A percentile compares a stretch with the other conserved stretches of the same genome.
These are phyloP conservation scores for Mya arenaria DNA, from an alignment of 1,140 invertebrate genomes.

Conservation along the genomic window DNA sequence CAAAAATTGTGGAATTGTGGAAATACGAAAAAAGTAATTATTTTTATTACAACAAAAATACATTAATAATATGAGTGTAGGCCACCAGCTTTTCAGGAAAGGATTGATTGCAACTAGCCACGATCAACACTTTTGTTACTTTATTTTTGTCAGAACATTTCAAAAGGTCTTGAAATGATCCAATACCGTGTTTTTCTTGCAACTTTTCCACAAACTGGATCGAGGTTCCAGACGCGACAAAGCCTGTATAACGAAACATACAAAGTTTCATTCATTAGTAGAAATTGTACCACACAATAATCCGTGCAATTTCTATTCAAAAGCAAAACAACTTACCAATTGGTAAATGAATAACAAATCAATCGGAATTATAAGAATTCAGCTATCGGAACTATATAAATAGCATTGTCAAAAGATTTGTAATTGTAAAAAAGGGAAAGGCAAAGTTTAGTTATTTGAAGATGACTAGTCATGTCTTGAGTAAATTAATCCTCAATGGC, in stretches of 20 bases:
- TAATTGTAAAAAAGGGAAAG: too few species aligned
- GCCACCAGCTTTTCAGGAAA: slow-evolving; percentile 3
- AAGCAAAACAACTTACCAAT: neutral
- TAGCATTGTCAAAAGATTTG: too few species aligned
- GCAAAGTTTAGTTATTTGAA: too few species aligned
- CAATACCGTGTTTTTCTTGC: slow-evolving; percentile 13
- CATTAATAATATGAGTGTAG: neutral
- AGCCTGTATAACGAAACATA: slow-evolving; percentile 16
- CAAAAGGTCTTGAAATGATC: neutral
- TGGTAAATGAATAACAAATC: neutral
- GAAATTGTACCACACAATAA: neutral
- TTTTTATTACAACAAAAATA: too few species aligned
- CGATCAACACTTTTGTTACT: slow-evolving; percentile 25
- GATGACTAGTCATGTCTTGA: too few species aligned
- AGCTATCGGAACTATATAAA: too few species aligned
- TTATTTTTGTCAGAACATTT: neutral
- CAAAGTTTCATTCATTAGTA: neutral
- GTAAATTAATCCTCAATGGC: too few species aligned
- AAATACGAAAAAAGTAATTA: too few species aligned
- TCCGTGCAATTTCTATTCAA: neutral
- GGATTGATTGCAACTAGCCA: slow-evolving; percentile 2
- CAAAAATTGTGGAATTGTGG: too few species aligned
- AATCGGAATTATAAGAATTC: too few species aligned
- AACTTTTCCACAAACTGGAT: neutral
- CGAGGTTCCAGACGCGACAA: neutral